Evolutionary conservation across 2,797 vertebrate genomes (phyloP), one percentile per base, ranked within the genome.

Genomic region (Microctenopoma stevenorrisi): DNA sequence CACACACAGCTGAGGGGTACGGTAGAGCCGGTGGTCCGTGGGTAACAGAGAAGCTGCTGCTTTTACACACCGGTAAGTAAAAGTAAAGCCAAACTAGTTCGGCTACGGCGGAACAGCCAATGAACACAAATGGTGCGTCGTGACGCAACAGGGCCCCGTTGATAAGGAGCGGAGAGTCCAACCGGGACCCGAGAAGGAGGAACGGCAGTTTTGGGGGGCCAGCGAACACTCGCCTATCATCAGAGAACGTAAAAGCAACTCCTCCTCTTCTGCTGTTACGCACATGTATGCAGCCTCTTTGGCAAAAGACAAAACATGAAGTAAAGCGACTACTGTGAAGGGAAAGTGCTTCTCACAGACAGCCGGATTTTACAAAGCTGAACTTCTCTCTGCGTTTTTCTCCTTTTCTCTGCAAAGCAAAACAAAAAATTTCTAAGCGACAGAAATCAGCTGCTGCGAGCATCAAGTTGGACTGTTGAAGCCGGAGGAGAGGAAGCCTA

Each of bases 161-260:
- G 96, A 98, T 98, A 98, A 98, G 96, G 96, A 96, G 96, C 95
- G 92, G 94, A 93, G 94, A 90, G 94, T 92, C 86, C 91, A 82
- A 92, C 91, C 92, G 91, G 92, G 92, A 81, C 91, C 90, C 88
- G 93, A 94, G 93, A 96, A 94, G 92, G 94, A 94, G 92, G 95
- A 93, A 85, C 91, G 89, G 83, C 79, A 85, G 74, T 81, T 91
- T 80, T 82, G 64, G 85, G 83, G 84, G 83, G 78, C 59, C 78
- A 79, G 80, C 86, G 60, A 84, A 84, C 75, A 86, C 72, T 91
- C 91, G 93, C 93, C 92, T 92, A 87, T 89, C 83, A 86, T 93
- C 91, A 92, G 92, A 89, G 79, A 91, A 88, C 90, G 90, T 90
- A 82, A 81, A 91, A 74, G 85, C 88, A 90, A 86, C 88, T 91